Base-by-base conservation (phyloP, 2,888 invertebrate species). In the Trichogramma evanescens region DNA sequence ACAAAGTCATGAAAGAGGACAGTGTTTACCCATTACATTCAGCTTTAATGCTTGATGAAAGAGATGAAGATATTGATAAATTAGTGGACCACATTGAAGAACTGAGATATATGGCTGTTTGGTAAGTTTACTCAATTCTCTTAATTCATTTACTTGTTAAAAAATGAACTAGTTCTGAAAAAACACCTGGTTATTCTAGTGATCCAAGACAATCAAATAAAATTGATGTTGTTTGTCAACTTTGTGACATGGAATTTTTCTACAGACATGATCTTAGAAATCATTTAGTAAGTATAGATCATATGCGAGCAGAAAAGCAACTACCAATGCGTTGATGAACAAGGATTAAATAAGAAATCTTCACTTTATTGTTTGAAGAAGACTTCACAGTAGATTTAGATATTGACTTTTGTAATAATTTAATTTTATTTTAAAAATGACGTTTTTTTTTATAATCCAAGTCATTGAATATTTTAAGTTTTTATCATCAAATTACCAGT, bases 261-360 rank as follows among this genome's bases (percentile, higher is more conserved):
- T 74, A 80, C 5, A 67, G 80, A 44, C 79, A 79, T 59, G 73
- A 79, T 3, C 78, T 84, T 74, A 81, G 83, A 58, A 78, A 79
- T 41, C 84, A 84, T 66, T 76, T 84, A 9, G 80, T 78, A 67
- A 80, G 81, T 56, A 73, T 74, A 63, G 70, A 74, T 38, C 84
- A 84, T 70, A 74, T 70, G 52, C 77, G 79, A 58, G 79, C 77
- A 46, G 81, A 81, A 62, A 76, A 79, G 26, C 78, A 80, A 56
- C 73, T 81, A 43, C 56, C 54, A 48, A n/a, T 66, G 9, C 13
- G 51, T 26, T 26, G 26, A 3, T 26, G 26, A 26, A 26, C 26
- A 45, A 45, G n/a, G n/a, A 45, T 45, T n/a, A 45, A 45, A 45
- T 2, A 45, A 45, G n/a, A 45, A 45, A 45, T 45, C n/a, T 45